Evolutionary conservation across 1,140 invertebrate genomes (phyloP).

Genomic region (Zaprionus camerounensis): DNA sequence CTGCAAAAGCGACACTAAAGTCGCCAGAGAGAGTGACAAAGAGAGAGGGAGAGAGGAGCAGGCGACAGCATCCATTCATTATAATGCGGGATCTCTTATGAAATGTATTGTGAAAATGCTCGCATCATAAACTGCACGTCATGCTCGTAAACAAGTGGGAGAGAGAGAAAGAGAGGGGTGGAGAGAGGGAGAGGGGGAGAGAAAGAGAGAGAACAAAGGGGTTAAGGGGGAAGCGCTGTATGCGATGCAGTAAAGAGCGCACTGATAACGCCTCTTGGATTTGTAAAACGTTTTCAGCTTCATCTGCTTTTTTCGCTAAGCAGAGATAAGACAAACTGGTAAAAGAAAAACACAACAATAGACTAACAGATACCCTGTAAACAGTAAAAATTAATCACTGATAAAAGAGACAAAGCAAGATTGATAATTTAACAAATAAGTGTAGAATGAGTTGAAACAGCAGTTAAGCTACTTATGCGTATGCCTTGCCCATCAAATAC

Average conservation of each 20-base stretch:
- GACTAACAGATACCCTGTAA: neutral
- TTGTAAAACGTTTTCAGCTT: constrained; percentile 12
- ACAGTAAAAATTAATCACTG: neutral
- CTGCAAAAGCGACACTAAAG: constrained; percentile 63
- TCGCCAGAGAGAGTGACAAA: constrained; percentile 19
- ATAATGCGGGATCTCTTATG: constrained; percentile 23
- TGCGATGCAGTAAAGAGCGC: constrained; percentile 13
- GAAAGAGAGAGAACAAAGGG: neutral
- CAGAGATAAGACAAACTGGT: constrained; percentile 3
- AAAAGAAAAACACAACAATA: neutral
- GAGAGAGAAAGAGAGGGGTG: constrained; percentile 8
- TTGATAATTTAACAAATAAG: neutral
- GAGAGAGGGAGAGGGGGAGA: neutral
- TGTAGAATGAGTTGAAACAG: neutral
- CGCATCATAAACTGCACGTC: constrained; percentile 73
- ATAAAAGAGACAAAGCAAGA: neutral
- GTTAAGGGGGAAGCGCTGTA: neutral
- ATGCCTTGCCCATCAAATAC: neutral
- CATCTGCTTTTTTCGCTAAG: neutral
- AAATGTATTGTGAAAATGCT: constrained; percentile 45
- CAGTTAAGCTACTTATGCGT: neutral
- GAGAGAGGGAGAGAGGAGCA: constrained; percentile 17
- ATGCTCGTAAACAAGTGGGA: constrained; percentile 49
- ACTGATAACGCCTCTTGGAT: constrained; percentile 1
- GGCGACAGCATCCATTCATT: constrained; percentile 43